Percentiles rank a stretch among this genome's conserved stretches.
Evolutionary conservation across 2,113 vertebrate genomes (phyloP).

Genomic region (Sakesphorus luctuosus): DNA sequence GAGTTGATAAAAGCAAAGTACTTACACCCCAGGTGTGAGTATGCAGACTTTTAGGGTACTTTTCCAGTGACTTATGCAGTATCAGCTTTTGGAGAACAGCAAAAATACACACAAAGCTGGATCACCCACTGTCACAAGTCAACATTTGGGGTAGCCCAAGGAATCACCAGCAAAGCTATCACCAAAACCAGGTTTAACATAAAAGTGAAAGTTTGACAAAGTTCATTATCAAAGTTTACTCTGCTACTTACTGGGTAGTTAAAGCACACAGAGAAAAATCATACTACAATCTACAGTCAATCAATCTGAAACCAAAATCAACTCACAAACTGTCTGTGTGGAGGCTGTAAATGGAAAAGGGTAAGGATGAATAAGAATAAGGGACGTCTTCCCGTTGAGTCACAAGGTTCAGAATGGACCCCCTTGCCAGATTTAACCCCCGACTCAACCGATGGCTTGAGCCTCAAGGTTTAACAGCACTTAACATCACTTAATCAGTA

Average conservation of each 20-base stretch:
- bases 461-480: not conserved
- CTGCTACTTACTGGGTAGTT: not conserved
- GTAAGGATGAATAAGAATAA: not conserved
- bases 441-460: not conserved
- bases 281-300: not conserved
- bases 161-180: not conserved
- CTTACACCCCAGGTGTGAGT: not conserved
- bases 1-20: not conserved
- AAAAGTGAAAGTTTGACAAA: not conserved
- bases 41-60: not conserved
- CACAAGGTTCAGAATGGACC: not conserved
- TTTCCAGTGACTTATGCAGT: not conserved
- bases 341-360: not conserved
- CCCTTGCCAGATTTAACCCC: accelerated
- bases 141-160: not conserved
- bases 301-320: not conserved
- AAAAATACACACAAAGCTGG: not conserved
- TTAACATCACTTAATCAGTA: not conserved
- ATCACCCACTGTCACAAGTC: not conserved
- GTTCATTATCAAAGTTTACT: not conserved
- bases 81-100: not conserved
- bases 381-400: accelerated
- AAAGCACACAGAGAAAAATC: not conserved
- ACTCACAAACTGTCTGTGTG: not conserved
- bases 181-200: not conserved